Evolutionary conservation across 1,140 invertebrate genomes (phyloP), one percentile per base, ranked within the genome.

Genomic region (Manduca sexta): DNA sequence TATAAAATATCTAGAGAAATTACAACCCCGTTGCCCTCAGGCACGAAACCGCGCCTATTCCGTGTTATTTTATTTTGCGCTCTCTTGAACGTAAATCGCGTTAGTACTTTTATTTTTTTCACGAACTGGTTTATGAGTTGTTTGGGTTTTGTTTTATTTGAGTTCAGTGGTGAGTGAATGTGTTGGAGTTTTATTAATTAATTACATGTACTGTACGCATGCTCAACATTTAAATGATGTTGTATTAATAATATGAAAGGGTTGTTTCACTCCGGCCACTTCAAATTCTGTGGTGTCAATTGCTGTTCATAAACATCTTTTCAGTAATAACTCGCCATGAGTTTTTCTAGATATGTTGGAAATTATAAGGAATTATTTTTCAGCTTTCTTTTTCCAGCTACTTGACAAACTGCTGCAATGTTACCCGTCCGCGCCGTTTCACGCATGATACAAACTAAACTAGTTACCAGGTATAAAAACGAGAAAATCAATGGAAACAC

Each of bases 61-160:
- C 70, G 74, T 70, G 74, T 80, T 84, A 81, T 84, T 84, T 81
- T 78, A 81, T 84, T 81, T 80, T 78, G 62, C 71, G 77, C 77
- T 78, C 76, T 77, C 73, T 84, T 84, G 67, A 78, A 72, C 76
- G 66, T 70, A 75, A 81, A 80, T 81, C 73, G 70, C 69, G 74
- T 84, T 76, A 74, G 64, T 80, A 74, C 70, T 73, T 67, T 70
- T 74, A 76, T 81, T 73, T 74, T 69, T 69, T 56, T 46, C 30
- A 40, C 41, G 40, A 41, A 71, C 56, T 60, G 58, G 65, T 77
- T 77, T 64, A 74, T 66, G 72, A 70, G 59, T 69, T 75, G 73
- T 76, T 79, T 52, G 56, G 60, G 64, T 77, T 74, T 72, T 74
- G 67, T 77, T 74, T 69, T 74, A 56, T 64, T 60, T 52, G 58